Evolutionary conservation across 2,888 invertebrate genomes (phyloP), one percentile per base, ranked within the genome.

Genomic region (Heliconius sara): DNA sequence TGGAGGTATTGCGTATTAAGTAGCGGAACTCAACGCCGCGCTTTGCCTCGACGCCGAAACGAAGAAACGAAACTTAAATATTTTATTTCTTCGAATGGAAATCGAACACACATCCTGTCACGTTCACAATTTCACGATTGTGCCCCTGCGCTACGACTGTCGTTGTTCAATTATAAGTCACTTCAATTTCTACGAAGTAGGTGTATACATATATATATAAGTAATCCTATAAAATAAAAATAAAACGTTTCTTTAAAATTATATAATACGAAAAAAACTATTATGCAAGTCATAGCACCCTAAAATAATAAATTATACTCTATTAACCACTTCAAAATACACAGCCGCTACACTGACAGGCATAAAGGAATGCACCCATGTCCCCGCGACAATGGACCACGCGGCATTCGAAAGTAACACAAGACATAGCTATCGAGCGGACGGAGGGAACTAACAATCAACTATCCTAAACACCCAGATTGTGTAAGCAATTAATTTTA

Each of bases 301-400:
- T 91, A 90, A 90, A 88, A 89, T 84, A 81, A 73, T 80, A 82
- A 83, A 83, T 80, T 72, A 83, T 71, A 83, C 9, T 76, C 85
- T 79, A 86, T 84, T 87, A 87, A 90, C 88, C 88, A 89, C 87
- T 91, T 90, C 87, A 90, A 91, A 88, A 88, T 91, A 85, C 93
- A 91, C 88, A 86, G 88, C 88, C 82, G 85, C 84, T 87, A 86
- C 83, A 85, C 83, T 84, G 84, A 83, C 82, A 79, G 83, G 84
- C 83, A 80, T 83, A 82, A 81, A 85, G 83, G 86, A 87, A 85
- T 80, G 72, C 81, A 67, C 76, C 84, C 80, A 65, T 83, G 83
- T 80, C 80, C 77, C 82, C 81, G 80, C 85, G 84, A 87, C 86
- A 85, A 85, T 89, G 88, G 85, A 88, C 84, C 81, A 77, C 78